Conservation (phyloP, 1,140 invertebrate species). For the Mycetomoellerius zeteki region DNA sequence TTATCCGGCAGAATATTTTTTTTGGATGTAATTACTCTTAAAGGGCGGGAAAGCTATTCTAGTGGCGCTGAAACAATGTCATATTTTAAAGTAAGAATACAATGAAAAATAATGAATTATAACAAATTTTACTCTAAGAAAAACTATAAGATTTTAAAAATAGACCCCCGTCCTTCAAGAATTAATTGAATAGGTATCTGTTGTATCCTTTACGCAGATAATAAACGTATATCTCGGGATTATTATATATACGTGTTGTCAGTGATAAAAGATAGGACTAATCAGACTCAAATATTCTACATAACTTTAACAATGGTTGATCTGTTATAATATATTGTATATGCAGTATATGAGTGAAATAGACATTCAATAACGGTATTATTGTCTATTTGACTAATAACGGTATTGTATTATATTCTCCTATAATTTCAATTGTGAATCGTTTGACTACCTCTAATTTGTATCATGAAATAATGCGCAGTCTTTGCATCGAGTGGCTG, state of each 20-base stretch:
- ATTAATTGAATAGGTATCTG: neutral
- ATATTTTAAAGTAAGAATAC: too few species aligned
- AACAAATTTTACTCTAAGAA: too few species aligned
- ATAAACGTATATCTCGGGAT: neutral
- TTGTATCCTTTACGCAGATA: neutral
- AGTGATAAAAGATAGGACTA: neutral
- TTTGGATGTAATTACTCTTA: too few species aligned
- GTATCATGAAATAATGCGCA: neutral
- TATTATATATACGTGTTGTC: neutral
- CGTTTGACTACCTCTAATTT: neutral
- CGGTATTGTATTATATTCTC: neutral
- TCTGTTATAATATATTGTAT: neutral
- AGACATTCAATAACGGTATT: neutral
- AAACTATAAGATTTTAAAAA: too few species aligned
- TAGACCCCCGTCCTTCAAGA: too few species aligned
- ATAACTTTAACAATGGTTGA: conserved; percentile 6
- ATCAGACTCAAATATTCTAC: neutral
- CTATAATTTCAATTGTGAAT: neutral
- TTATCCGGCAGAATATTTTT: too few species aligned
- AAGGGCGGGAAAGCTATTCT: too few species aligned
- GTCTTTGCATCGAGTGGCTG: neutral
- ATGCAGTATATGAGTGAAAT: neutral
- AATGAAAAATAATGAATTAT: too few species aligned
- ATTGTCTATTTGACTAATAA: too few species aligned
- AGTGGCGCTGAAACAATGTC: too few species aligned